phyloP scores from a whole-genome alignment of 1,140 invertebrate species.

The Ylistrum balloti region DNA sequence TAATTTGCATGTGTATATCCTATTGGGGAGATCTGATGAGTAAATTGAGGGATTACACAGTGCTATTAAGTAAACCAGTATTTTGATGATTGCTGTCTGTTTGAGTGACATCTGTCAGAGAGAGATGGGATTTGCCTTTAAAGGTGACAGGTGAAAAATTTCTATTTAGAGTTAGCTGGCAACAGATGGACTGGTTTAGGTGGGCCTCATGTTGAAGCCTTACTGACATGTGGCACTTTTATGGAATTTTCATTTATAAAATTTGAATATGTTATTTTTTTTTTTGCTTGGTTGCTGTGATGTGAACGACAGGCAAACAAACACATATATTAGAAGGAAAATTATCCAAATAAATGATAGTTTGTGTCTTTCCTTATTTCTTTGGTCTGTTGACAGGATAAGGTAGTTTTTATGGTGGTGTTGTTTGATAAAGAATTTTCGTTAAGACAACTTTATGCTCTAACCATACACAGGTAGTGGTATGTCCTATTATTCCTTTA shows the following conservation, averaged over 20 bases:
- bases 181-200: slow-evolving; percentile 10
- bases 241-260: slow-evolving; percentile 40
- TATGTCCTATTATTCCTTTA: not conserved
- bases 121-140: slow-evolving; percentile 8
- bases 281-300: not conserved
- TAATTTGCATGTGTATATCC: slow-evolving; percentile 26
- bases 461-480: not conserved
- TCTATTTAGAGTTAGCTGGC: slow-evolving; percentile 22
- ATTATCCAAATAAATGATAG: not conserved
- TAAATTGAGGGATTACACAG: slow-evolving; percentile 28
- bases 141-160: slow-evolving; percentile 15
- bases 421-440: not conserved
- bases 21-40: not conserved
- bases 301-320: slow-evolving; percentile 27
- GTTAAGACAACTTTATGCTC: not conserved
- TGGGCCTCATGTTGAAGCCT: not conserved
- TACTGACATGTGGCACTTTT: slow-evolving; percentile 5
- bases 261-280: not conserved
- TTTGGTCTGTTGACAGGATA: not conserved
- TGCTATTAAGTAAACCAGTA: slow-evolving; percentile 11
- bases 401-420: not conserved
- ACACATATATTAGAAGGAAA: not conserved
- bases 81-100: slow-evolving; percentile 38
- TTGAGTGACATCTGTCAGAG: slow-evolving; percentile 30
- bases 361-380: not conserved